Evolutionary conservation across 1,140 invertebrate species (phyloP).

Genomic region (Eupristina koningsbergeri): DNA sequence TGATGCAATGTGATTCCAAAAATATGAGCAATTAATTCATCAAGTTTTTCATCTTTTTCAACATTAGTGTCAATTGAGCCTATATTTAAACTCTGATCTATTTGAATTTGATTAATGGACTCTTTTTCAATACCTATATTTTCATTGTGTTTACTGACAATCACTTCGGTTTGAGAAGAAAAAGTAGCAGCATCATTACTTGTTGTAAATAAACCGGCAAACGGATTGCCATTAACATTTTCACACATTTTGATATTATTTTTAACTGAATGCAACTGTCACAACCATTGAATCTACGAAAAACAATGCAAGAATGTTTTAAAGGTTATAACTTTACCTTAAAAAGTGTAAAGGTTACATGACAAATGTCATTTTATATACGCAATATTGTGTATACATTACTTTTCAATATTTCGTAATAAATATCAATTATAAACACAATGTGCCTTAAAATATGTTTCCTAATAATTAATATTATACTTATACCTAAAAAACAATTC

Average conservation of each 20-base stretch:
- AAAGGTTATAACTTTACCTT: slow-evolving; percentile 28
- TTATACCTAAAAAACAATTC: not conserved
- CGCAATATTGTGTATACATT: not conserved
- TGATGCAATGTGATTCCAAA: slow-evolving; percentile 78
- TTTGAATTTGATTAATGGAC: not conserved
- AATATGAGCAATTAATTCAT: slow-evolving; percentile 76
- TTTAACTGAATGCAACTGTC: slow-evolving; percentile 29
- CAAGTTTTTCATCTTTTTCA: slow-evolving; percentile 46
- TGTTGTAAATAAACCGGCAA: slow-evolving; percentile 70
- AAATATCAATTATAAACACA: not conserved
- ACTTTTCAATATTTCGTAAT: not conserved
- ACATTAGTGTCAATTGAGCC: not conserved
- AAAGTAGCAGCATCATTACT: slow-evolving; percentile 63
- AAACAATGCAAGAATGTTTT: slow-evolving; percentile 18
- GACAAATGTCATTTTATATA: slow-evolving; percentile 30
- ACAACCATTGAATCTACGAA: slow-evolving; percentile 36
- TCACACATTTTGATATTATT: slow-evolving; percentile 61
- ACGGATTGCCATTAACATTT: slow-evolving; percentile 69
- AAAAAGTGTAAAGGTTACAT: slow-evolving; percentile 21
- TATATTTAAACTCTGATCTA: not conserved
- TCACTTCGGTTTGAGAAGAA: slow-evolving; percentile 56
- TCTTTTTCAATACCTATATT: slow-evolving; percentile 44
- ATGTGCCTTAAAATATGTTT: slow-evolving; percentile 23
- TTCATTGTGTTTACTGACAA: slow-evolving; percentile 29
- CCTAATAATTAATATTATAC: slow-evolving; percentile 7